phyloP scores from a whole-genome alignment of 2,797 vertebrate genomes.

The Zonotrichia albicollis region DNA sequence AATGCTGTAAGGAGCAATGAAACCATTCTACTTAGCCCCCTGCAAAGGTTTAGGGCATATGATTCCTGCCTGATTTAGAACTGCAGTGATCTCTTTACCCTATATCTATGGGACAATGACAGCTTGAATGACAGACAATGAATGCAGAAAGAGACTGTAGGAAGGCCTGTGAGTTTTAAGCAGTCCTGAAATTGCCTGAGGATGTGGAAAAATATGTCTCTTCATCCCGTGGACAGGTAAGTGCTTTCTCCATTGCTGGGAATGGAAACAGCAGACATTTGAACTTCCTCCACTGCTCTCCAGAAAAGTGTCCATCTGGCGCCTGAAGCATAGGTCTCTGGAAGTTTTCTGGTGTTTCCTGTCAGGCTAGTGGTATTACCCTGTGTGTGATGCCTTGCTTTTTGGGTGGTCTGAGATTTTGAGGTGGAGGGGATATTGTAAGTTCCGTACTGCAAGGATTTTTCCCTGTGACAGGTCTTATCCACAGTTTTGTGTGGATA shows the following conservation, averaged over 20 bases:
- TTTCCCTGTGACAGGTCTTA: neutral
- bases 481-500: neutral
- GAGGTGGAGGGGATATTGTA: neutral
- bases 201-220: neutral
- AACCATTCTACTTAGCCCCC: neutral
- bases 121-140: too few species aligned
- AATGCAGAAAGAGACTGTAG: neutral
- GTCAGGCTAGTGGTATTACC: neutral
- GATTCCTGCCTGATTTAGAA: neutral
- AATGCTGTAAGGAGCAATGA: neutral
- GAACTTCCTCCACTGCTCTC: neutral
- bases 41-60: rapidly evolving
- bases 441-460: rapidly evolving
- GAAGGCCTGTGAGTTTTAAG: neutral
- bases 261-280: neutral
- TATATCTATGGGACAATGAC: neutral
- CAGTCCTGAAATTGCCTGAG: neutral
- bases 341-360: neutral
- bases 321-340: neutral
- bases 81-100: neutral
- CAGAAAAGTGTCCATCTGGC: neutral
- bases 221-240: neutral
- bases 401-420: neutral
- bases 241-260: neutral
- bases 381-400: neutral